phyloP scores from a whole-genome alignment of 2,113 vertebrate genomes.

The Nyctereutes procyonoides region DNA sequence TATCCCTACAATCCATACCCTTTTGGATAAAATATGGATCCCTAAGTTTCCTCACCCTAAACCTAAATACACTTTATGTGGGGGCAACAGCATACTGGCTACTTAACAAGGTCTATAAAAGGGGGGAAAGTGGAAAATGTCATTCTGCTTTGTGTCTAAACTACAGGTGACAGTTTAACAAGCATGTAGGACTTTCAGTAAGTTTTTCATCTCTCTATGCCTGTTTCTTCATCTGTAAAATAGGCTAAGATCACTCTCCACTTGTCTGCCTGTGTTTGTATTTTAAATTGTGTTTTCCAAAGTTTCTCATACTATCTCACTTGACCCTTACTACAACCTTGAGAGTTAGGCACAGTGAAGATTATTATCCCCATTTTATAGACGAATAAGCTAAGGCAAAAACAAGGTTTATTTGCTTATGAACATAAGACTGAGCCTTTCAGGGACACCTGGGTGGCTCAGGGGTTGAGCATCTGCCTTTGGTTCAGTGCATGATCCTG shows the following conservation, averaged over 20 bases:
- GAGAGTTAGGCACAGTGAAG: neutral
- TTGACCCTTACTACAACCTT: neutral
- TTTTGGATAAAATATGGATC: neutral
- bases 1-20: neutral
- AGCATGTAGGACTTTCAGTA: neutral
- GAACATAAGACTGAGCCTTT: neutral
- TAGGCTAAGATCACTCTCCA: neutral
- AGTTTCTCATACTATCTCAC: neutral
- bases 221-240: constrained; percentile 1
- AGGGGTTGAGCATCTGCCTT: too few species aligned
- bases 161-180: neutral
- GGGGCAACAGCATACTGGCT: neutral
- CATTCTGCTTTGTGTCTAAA: neutral
- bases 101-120: neutral
- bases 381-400: neutral
- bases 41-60: neutral
- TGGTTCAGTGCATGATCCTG: too few species aligned
- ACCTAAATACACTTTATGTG: neutral
- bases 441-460: too few species aligned
- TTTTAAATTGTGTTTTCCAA: constrained; percentile 52
- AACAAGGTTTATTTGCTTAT: neutral
- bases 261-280: neutral
- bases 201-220: neutral
- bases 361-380: neutral
- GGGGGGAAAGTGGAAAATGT: neutral